Base-by-base conservation (phyloP, 2,113 vertebrate genomes). In the Eretmochelys imbricata region DNA sequence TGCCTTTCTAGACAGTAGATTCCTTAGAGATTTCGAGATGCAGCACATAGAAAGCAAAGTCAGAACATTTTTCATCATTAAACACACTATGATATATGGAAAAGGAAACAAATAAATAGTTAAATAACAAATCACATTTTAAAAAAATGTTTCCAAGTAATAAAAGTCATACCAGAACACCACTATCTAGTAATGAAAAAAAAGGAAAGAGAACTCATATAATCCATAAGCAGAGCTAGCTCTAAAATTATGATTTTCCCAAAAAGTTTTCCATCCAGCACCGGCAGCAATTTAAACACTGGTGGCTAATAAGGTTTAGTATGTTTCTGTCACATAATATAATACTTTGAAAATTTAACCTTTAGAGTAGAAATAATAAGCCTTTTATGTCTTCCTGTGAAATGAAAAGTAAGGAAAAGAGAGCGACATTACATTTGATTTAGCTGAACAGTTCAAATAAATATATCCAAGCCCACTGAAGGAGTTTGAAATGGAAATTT, bases 381-480 rank as follows among this genome's bases (percentile, higher is more conserved):
- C 65, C 51, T 54, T 0, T 4, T 11, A 35, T 72, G 2, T 85
- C 87, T 90, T 94, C 25, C 29, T 12, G 8, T 55, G 54, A 93
- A 93, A 90, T n/a, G 85, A 94, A 82, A 89, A 1, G 11, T 48
- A 84, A 88, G 25, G 25, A 51, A 27, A 42, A 1, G 24, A 82
- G 75, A 87, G 90, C 20, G 84, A 27, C 0, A 0, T 49, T 62
- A 38, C 65, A 8, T 79, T 8, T 29, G 24, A 79, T 89, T 93
- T 90, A 90, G 69, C 49, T 72, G 46, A 82, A 69, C 9, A 89
- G n/a, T 88, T 91, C 80, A 93, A 95, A 80, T 92, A 35, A 50
- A 90, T 86, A 49, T 76, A 84, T 6, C 3, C 9, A 57, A 80
- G 55, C 42, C 31, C 69, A 13, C 69, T 91, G 90, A 92, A 93